phyloP scores from a whole-genome alignment of 1,140 invertebrate species.

The Nasonia vitripennis region DNA sequence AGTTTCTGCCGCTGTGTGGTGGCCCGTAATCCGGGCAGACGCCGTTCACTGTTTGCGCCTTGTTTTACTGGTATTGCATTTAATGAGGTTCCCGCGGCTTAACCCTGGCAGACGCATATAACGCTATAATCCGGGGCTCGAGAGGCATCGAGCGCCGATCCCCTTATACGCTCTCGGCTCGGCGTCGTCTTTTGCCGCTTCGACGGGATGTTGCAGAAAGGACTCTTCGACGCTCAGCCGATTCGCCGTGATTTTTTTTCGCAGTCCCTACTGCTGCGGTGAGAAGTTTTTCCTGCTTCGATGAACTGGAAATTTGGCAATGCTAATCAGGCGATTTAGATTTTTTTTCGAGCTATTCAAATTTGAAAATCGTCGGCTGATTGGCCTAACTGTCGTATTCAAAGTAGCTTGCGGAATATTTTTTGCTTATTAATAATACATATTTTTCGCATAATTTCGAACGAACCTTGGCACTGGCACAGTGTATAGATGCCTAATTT shows the following conservation, averaged over 20 bases:
- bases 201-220: not conserved
- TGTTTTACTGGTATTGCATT: conserved; percentile 71
- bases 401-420: no score
- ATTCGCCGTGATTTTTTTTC: not conserved
- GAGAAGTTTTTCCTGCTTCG: not conserved
- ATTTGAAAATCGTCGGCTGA: not conserved
- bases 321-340: not conserved
- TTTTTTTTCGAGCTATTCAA: not conserved
- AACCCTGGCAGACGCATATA: not conserved
- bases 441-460: no score
- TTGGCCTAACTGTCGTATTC: no score
- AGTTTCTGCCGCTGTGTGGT: not conserved
- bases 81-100: conserved; percentile 59
- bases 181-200: not conserved
- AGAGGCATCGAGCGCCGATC: not conserved
- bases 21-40: conserved; percentile 54
- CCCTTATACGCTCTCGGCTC: not conserved
- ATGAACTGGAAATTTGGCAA: conserved; percentile 4
- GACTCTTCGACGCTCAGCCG: not conserved
- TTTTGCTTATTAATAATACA: no score
- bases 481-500: no score
- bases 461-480: no score
- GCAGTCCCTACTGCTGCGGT: not conserved
- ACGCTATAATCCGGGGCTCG: not conserved
- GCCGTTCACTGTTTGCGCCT: conserved; percentile 65